These are phyloP conservation scores for Pseudorectes ferrugineus DNA, from an alignment of 2,113 vertebrate genomes.

Conservation along the genomic window DNA sequence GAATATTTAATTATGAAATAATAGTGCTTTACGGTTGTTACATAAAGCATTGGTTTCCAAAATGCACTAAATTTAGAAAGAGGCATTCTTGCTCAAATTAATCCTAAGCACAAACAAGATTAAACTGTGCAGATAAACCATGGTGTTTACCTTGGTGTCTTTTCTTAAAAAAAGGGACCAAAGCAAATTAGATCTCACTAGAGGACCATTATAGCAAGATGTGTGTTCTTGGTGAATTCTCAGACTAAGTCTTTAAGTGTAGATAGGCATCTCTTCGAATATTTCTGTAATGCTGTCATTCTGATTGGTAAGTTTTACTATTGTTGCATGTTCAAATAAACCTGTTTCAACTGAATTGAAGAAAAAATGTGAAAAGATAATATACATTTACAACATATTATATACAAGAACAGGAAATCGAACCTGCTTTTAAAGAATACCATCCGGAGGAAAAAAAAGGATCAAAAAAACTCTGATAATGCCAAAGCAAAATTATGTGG, in stretches of 20 bases:
- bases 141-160: background rate
- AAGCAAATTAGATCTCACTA: background rate
- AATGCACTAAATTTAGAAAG: background rate
- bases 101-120: background rate
- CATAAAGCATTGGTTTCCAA: background rate
- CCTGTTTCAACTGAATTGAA: background rate
- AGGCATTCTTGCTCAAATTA: background rate
- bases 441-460: background rate
- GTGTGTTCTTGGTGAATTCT: background rate
- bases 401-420: background rate
- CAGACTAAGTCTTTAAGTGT: background rate
- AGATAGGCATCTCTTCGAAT: background rate
- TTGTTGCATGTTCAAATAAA: background rate
- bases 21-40: background rate
- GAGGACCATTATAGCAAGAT: background rate
- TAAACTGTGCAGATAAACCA: background rate
- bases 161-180: background rate
- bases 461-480: background rate
- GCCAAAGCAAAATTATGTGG: background rate
- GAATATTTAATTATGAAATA: background rate
- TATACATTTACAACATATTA: background rate
- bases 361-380: background rate
- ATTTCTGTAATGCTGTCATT: background rate
- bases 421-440: background rate
- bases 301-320: background rate